Conservation (phyloP, 2,888 invertebrate genomes). For the Mellilla xanthometata region DNA sequence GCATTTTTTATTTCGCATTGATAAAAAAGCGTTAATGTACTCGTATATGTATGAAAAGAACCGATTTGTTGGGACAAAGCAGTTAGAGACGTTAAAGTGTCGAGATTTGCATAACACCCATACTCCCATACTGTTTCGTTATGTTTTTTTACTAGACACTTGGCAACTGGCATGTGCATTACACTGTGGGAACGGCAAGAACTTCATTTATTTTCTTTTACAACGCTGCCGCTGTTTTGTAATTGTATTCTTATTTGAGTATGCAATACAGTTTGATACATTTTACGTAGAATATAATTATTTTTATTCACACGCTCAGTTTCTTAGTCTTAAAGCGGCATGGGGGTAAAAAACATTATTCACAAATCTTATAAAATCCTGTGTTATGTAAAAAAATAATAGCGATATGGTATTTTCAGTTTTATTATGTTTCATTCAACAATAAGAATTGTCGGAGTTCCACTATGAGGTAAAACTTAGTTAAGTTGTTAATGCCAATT, state of each 20-base stretch:
- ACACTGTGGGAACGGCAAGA: conserved; percentile 70
- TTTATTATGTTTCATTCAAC: no score
- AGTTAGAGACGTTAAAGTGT: conserved; percentile 1
- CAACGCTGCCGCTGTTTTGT: conserved; percentile 46
- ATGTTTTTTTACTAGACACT: conserved; percentile 59
- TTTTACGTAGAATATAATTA: conserved; percentile 35
- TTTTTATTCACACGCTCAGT: conserved; percentile 39
- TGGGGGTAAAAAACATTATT: no score
- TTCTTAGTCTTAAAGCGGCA: conserved; percentile 8
- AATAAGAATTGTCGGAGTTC: no score
- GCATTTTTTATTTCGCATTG: no score
- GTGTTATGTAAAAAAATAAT: no score
- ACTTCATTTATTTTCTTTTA: conserved; percentile 46
- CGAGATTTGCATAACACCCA: not conserved
- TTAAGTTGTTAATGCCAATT: no score
- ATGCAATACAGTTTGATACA: conserved; percentile 39
- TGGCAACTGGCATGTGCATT: conserved; percentile 44
- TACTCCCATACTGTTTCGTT: conserved; percentile 5
- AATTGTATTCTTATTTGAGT: conserved; percentile 44
- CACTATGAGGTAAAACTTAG: no score
- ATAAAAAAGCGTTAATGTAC: no score
- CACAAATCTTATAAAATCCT: no score
- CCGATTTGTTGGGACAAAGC: not conserved
- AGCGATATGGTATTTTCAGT: no score
- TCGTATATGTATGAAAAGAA: no score